phyloP scores from a whole-genome alignment of 1,140 invertebrate genomes.

The Homalodisca vitripennis region DNA sequence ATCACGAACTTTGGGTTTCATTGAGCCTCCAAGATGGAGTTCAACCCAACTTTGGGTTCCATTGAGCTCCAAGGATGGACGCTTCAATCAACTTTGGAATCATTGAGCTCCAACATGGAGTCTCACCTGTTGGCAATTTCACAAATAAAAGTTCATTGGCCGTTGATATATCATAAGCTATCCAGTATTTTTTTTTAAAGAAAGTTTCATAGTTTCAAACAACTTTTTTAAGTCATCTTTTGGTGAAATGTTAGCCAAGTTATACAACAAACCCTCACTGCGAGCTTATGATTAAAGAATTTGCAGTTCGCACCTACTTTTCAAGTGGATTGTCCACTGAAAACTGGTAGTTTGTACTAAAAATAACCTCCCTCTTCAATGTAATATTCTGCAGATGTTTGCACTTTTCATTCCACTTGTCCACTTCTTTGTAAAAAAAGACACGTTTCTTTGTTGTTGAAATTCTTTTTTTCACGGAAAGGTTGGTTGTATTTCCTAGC shows the following conservation, averaged over 20 bases:
- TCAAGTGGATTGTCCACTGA: background rate
- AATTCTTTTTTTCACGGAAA: background rate
- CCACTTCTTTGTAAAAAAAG: background rate
- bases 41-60: too few species aligned
- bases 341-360: background rate
- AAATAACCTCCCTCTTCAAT: conserved; percentile 7
- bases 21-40: too few species aligned
- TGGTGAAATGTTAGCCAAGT: background rate
- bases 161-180: background rate
- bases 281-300: conserved; percentile 6
- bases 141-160: background rate
- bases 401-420: background rate
- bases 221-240: conserved; percentile 13
- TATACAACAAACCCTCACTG: conserved; percentile 14
- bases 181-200: background rate
- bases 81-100: too few species aligned
- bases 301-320: background rate
- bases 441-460: background rate
- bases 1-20: too few species aligned
- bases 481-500: background rate
- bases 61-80: too few species aligned
- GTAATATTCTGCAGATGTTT: background rate
- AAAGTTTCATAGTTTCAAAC: background rate
- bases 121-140: background rate
- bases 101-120: too few species aligned